Conservation (phyloP, 2,797 vertebrate species). For the Pelochelys cantorii region DNA sequence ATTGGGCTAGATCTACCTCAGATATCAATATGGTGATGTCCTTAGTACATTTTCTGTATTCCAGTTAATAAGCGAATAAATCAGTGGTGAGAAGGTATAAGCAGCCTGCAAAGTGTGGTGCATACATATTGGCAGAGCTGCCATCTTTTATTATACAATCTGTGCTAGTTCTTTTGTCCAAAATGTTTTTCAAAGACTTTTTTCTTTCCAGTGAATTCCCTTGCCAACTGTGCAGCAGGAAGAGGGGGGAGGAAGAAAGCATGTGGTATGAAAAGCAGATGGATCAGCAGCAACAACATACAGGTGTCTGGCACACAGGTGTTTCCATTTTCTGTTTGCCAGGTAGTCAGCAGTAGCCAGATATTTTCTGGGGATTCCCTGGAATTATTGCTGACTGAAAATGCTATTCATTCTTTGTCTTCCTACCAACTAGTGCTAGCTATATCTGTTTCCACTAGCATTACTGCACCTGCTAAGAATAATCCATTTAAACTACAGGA, state of each 20-base stretch:
- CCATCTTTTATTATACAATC: slow-evolving; percentile 63
- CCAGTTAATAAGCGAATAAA: slow-evolving; percentile 44
- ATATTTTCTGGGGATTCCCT: slow-evolving; percentile 45
- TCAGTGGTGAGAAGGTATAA: slow-evolving; percentile 31
- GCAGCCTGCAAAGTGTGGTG: slow-evolving; percentile 15
- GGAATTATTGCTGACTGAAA: not conserved
- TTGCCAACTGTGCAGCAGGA: slow-evolving; percentile 51
- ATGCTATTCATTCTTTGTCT: not conserved
- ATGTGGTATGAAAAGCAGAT: slow-evolving; percentile 46
- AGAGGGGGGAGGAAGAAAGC: not conserved
- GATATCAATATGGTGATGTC: not conserved
- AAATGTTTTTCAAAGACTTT: slow-evolving; percentile 63
- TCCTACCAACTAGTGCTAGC: not conserved
- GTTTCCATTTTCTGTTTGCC: slow-evolving; percentile 23
- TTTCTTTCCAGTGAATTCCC: slow-evolving; percentile 55
- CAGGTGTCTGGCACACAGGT: slow-evolving; percentile 59
- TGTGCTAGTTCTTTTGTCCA: slow-evolving; percentile 67
- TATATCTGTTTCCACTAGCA: not conserved
- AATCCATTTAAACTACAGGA: not conserved
- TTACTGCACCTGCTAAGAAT: not conserved
- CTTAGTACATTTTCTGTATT: slow-evolving; percentile 36
- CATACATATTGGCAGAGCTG: slow-evolving; percentile 46
- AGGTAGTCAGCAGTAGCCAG: not conserved
- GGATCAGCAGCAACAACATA: slow-evolving; percentile 33
- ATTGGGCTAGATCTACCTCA: not conserved